Evolutionary conservation across 2,797 vertebrate genomes (phyloP).

Genomic region (Menidia menidia): DNA sequence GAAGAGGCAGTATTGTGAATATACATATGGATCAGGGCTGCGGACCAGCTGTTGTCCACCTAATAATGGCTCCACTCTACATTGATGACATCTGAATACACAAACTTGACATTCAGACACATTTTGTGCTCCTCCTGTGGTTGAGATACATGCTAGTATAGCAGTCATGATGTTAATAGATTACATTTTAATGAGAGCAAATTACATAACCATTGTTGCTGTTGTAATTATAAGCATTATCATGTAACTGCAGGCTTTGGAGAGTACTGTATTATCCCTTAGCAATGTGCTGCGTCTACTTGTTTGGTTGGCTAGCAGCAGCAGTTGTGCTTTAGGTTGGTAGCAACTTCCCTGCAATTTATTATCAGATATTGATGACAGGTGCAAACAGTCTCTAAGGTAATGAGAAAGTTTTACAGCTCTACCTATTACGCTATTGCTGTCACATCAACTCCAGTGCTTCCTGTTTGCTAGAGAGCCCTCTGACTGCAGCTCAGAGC

Average conservation of each 20-base stretch:
- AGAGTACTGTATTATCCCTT: not conserved
- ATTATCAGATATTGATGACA: conserved; percentile 54
- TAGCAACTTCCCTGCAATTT: conserved; percentile 48
- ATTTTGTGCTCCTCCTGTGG: conserved; percentile 12
- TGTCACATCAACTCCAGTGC: conserved; percentile 45
- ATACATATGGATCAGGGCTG: conserved; percentile 63
- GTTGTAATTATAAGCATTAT: conserved; percentile 18
- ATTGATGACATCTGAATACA: conserved; percentile 79
- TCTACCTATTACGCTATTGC: conserved; percentile 56
- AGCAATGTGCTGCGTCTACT: not conserved
- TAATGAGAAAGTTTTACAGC: conserved; percentile 61
- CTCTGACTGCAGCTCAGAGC: conserved; percentile 29
- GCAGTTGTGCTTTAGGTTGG: not conserved
- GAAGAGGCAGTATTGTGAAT: conserved; percentile 43
- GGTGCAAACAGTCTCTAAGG: conserved; percentile 66
- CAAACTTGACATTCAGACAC: conserved; percentile 57
- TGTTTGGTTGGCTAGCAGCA: conserved; percentile 7
- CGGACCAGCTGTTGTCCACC: conserved; percentile 62
- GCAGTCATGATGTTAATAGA: conserved; percentile 11
- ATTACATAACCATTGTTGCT: conserved; percentile 35
- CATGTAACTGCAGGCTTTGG: conserved; percentile 28
- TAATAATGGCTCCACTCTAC: conserved; percentile 58
- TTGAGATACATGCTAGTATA: conserved; percentile 8
- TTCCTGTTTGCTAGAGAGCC: conserved; percentile 73
- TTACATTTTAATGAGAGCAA: conserved; percentile 49